Evolutionary conservation across 2,797 vertebrate genomes (phyloP), one percentile per base, ranked within the genome.

Genomic region (Malacoctenus gilli): DNA sequence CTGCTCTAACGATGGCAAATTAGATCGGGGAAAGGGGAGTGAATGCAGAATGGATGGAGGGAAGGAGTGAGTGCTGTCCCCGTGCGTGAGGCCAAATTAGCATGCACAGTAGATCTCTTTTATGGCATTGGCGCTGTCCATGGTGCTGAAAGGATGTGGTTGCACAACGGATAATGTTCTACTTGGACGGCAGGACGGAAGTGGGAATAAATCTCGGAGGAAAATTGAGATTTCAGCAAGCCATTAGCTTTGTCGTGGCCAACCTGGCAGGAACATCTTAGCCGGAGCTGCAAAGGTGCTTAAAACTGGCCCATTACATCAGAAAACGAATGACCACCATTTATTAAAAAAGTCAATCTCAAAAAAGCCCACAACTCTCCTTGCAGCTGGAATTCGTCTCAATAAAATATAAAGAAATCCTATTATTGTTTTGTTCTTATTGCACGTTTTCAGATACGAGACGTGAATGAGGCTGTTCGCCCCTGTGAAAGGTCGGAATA

Each of bases 141-240:
- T 59, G 71, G 81, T 79, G 78, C 85, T 86, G 83, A 83, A 85
- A 81, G 75, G 72, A 84, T 51, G 64, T 74, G 59, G 78, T 77
- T 79, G 70, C 79, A 84, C 79, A 80, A 77, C 66, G 59, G 70
- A 59, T 82, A 79, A 84, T 85, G 82, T 81, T 85, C 62, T 39
- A 65, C 49, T 76, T 75, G 81, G 85, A 79, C 8, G 42, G 38
- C 42, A 20, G 32, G 36, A 30, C 70, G 52, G 22, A 76, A 77
- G 66, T 63, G 61, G 64, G 72, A 34, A 83, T 81, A 82, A 80
- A 84, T 88, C 84, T 83, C 35, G 4, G 40, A 34, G 67, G 46
- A 59, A 82, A 81, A 77, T 60, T 78, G 57, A 79, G 78, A 81
- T 71, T 71, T 82, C 70, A 85, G 80, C 55, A 49, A 79, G 77